Evolutionary conservation across 2,797 vertebrate species (phyloP), one percentile per base, ranked within the genome.

Genomic region (Craterocephalus amniculus): DNA sequence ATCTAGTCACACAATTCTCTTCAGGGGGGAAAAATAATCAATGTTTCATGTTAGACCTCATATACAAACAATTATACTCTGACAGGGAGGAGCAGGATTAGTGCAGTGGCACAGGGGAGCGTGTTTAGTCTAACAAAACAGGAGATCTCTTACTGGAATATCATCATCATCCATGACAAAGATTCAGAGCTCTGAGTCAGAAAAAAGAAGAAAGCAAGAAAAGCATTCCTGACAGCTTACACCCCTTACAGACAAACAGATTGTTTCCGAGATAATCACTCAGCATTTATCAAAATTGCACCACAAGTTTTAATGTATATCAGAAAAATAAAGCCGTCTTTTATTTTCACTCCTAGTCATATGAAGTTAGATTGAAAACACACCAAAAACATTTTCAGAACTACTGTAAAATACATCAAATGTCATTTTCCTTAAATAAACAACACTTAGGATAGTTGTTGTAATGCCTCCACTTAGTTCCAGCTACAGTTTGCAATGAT

Each of bases 1-100:
- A 91, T 84, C 91, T 85, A 90, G 91, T 90, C 84, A 88, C 87
- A 89, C 78, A 87, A 78, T 67, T 38, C 14, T 36, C 9, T 36
- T 36, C 13, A 10, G 36, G 36, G 36, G 36, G 13, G 13, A 74
- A 73, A 74, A 79, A 64, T 79, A 79, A 85, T 88, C 86, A 81
- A 89, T 86, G 66, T 70, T 68, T 83, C 58, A 69, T 61, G 78
- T 76, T 79, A 76, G 76, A 81, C 67, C 73, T 75, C 63, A 14
- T 58, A 76, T 70, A 79, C 72, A 87, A 76, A 48, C 68, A 75
- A 62, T 62, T 77, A 68, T 87, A 80, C 78, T 87, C 81, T 43
- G 71, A 74, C 72, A 60, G 85, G 78, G 82, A 87, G 82, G 76
- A 86, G 83, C 16, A 71, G 88, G 87, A 90, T 91, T 90, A 90